Evolutionary conservation across 2,888 invertebrate species (phyloP), one percentile per base, ranked within the genome.

Genomic region (Thera britannica): DNA sequence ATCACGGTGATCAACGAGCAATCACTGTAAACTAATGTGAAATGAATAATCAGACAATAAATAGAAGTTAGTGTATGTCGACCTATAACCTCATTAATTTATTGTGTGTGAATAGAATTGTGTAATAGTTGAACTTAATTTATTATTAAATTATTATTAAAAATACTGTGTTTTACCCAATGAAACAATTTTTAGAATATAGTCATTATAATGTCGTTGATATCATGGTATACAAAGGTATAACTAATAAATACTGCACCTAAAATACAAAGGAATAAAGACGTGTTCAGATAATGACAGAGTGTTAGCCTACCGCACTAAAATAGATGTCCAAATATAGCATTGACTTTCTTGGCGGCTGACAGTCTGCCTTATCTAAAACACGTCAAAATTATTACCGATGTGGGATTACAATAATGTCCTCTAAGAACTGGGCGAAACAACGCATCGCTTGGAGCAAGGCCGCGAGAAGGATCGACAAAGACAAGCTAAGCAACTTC

Each of bases 1-100:
- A 97, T 97, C 77, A 96, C 96, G 77, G 96, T 97, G 87, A 97
- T 97, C 86, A 96, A 97, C 85, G 97, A 97, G 85, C 96, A 96
- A 72, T 95, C 95, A 72, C 94, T 95, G 81, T 95, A 86, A 90
- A 81, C 76, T 75, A 58, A 78, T 86, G 90, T 90, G 90, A 83
- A 85, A 83, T 84, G 82, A 89, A 85, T 58, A 71, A 68, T 61
- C 64, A 70, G 75, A 75, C 75, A 75, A 75, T 75, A 75, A 71
- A 72, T 92, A 90, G 87, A 77, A 78, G 73, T 77, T 90, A 89
- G 87, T 86, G 89, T 89, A 89, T 52, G 49, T 44, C 77, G 84
- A 89, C 90, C 89, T 92, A 88, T 93, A 93, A 93, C 93, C 93
- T 93, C 93, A 93, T 90, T 90, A 92, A 92, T 91, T 93, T 93